Evolutionary conservation across 2,888 invertebrate genomes (phyloP).

Genomic region (Gortyna flavago): DNA sequence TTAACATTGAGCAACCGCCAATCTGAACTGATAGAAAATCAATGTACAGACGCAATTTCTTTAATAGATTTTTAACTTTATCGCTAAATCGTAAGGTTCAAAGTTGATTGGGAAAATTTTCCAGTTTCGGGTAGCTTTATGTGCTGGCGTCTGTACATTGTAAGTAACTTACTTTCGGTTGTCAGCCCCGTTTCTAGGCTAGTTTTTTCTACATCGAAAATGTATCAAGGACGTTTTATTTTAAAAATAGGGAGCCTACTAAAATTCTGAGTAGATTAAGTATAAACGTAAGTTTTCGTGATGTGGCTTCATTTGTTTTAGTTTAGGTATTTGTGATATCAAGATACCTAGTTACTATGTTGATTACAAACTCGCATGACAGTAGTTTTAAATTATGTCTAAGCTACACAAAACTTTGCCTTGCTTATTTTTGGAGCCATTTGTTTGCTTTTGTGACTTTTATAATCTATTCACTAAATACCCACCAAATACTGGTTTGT

Average conservation of each 20-base stretch:
- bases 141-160: constrained; percentile 12
- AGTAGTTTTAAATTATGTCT: constrained; percentile 27
- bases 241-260: constrained; percentile 26
- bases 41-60: too few species aligned
- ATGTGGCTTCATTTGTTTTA: constrained; percentile 45
- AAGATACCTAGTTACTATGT: constrained; percentile 34
- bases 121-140: too few species aligned
- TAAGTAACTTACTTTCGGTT: constrained; percentile 2
- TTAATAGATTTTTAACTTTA: too few species aligned
- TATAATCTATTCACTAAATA: background rate
- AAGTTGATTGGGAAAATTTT: too few species aligned
- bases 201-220: constrained; percentile 4
- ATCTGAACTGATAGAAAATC: background rate
- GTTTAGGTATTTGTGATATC: constrained; percentile 28
- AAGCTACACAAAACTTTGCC: background rate
- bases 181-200: background rate
- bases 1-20: background rate
- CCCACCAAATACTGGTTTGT: background rate
- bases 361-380: constrained; percentile 56
- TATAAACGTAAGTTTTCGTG: constrained; percentile 45
- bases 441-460: background rate
- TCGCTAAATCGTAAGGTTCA: too few species aligned
- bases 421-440: background rate
- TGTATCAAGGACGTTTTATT: constrained; percentile 9
- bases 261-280: constrained; percentile 34